These are phyloP conservation scores for Ascidia mentula DNA, from an alignment of 23 tunicate species.

Conservation along the genomic window DNA sequence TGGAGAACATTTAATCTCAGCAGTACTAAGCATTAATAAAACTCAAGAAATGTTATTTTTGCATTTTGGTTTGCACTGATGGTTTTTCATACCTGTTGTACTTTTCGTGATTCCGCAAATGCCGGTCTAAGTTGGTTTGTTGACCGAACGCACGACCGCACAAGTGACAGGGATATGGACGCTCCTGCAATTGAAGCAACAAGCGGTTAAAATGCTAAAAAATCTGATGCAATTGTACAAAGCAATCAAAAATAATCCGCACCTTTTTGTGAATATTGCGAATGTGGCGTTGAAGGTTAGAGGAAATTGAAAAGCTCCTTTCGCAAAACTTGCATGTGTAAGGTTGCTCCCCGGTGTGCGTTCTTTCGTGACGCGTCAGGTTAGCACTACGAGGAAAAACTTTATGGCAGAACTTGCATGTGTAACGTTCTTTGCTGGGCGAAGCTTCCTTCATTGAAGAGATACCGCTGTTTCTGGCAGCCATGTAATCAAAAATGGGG, in stretches of 20 bases:
- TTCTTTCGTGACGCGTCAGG: constrained; percentile 52
- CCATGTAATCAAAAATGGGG: background rate
- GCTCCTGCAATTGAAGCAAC: constrained; percentile 20
- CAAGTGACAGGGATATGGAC: constrained; percentile 36
- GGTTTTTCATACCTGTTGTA: background rate
- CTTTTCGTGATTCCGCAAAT: constrained; percentile 27
- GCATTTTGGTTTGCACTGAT: no score
- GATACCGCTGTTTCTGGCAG: background rate
- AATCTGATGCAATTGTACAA: no score
- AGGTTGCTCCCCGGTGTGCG: constrained; percentile 84
- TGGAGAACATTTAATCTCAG: no score
- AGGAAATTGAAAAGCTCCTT: constrained; percentile 55
- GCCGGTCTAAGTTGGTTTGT: constrained; percentile 59
- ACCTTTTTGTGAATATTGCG: constrained; percentile 55
- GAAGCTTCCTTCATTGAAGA: background rate
- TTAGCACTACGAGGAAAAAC: constrained; percentile 49
- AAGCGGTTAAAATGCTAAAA: background rate
- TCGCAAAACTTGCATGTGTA: constrained; percentile 51
- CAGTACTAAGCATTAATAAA: no score
- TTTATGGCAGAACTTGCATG: constrained; percentile 43
- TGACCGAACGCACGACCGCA: constrained; percentile 59
- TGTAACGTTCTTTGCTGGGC: background rate
- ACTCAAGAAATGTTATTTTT: no score
- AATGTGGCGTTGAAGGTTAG: constrained; percentile 63
- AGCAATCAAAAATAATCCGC: no score